Evolutionary conservation across 2,888 invertebrate genomes (phyloP), one percentile per base, ranked within the genome.

Genomic region (Oxytorus armatus): DNA sequence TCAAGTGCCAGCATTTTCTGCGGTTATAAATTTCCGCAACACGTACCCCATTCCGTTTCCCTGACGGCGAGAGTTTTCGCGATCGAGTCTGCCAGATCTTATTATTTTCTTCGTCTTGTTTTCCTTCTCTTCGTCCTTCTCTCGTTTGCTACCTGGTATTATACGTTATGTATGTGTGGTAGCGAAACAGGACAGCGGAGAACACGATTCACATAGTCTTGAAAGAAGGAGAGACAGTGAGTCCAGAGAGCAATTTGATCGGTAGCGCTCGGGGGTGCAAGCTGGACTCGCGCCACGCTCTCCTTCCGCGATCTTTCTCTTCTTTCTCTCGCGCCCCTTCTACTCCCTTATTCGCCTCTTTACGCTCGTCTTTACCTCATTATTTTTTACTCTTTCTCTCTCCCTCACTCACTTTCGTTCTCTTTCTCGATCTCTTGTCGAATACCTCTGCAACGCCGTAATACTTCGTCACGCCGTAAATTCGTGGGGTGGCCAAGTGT

Each of bases 241-340:
- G 39, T 7, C 69, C 63, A 74, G 77, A 77, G 70, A 77, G 77
- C 73, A 80, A 77, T 80, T 80, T 77, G 80, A 80, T 80, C 73
- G 80, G 80, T 80, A 77, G 77, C 80, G 80, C 80, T 80, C 73
- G 77, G 73, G 77, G 80, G 80, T 74, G 77, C 77, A 65, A 77
- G 73, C 49, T 55, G 55, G 44, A 68, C 76, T 80, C 76, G 72
- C 76, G 73, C 73, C 73, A 55, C 61, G 14, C 16, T n/a, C 39
- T 11, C 23, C 16, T 21, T 29, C 39, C 18, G 49, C 66, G 16
- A 18, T 29, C 33, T 33, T 7, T 33, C 51, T 25, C 36, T 51
- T 29, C 29, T 36, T 21, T 18, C 49, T 49, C 21, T 65, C 42
- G 21, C n/a, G 10, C 36, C 16, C 29, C 10, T 10, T n/a, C 53